Base-by-base conservation (phyloP, 2,888 invertebrate species). In the Litoditis marina region DNA sequence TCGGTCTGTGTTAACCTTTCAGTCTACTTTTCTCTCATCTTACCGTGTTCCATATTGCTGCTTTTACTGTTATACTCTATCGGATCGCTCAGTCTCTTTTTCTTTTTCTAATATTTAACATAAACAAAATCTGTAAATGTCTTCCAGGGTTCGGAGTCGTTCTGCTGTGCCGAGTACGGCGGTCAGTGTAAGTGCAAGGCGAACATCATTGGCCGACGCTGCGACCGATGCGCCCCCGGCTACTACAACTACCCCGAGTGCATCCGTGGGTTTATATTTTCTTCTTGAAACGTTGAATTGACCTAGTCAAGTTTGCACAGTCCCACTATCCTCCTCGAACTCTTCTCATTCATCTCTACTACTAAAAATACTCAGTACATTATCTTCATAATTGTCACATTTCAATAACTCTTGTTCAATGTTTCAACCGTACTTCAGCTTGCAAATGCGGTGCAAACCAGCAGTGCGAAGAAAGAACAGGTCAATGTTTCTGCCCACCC, bases 161-260 rank as follows among this genome's bases (percentile, higher is more conserved):
- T 94, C 82, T 90, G 91, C 77, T 98, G 98, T 83, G 89, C 91
- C 68, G 88, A 89, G 42, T 95, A 94, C 83, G 98, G 98, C 0
- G 98, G 98, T 0, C 94, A 96, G 84, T 98, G 98, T 83, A 88
- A 89, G 4, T 98, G 98, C 84, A 90, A 90, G 80, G 88, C 90
- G 0, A 90, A 96, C 84, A 91, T 99, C 1, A 94, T 98, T 71
- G 96, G 96, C 0, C 87, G 95, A 34, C 89, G 71, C 0, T 92
- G 89, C 79, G 89, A 89, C 57, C 87, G 88, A 4, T 92, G 92
- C 84, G 88, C 89, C 66, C 92, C 93, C 0, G 95, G 94, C 0
- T 94, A 88, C 85, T 98, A 89, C 82, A 94, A 94, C 0, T 99
- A 94, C 84, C 98, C 98, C 0, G 89, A 93, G 79, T 99, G 98